Evolutionary conservation across 2,797 vertebrate species (phyloP).

Genomic region (Ctenopoma multispine): DNA sequence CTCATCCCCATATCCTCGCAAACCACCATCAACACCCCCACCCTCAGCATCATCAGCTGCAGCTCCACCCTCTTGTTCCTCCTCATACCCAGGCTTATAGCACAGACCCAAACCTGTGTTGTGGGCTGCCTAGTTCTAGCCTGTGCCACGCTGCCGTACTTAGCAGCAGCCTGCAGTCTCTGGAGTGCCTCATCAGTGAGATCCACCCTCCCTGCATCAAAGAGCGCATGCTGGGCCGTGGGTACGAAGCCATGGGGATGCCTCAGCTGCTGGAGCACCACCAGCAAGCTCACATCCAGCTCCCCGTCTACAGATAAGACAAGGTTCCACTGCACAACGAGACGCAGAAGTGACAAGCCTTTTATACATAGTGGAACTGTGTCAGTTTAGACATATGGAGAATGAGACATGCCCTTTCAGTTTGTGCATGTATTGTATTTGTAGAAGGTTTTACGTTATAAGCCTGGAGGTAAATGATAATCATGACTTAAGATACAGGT

Average conservation of each 20-base stretch:
- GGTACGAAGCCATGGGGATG: constrained; percentile 93
- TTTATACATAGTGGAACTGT: constrained; percentile 37
- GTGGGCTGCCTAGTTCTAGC: constrained; percentile 87
- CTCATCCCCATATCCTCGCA: constrained; percentile 70
- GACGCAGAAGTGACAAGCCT: constrained; percentile 35
- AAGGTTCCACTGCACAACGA: constrained; percentile 10
- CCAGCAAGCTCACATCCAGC: constrained; percentile 92
- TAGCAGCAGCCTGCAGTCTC: constrained; percentile 98
- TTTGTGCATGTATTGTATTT: constrained; percentile 75
- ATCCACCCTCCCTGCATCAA: constrained; percentile 99
- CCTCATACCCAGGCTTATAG: constrained; percentile 75
- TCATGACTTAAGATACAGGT: constrained; percentile 68
- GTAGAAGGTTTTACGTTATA: constrained; percentile 67
- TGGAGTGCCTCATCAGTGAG: constrained; percentile 99
- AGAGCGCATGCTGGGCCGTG: constrained; percentile 97
- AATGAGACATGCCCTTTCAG: constrained; percentile 72
- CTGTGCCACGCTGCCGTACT: constrained; percentile 93
- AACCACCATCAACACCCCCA: constrained; percentile 70
- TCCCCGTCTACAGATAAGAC: constrained; percentile 96
- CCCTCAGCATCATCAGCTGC: constrained; percentile 68
- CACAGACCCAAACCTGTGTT: constrained; percentile 83
- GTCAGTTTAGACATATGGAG: constrained; percentile 35
- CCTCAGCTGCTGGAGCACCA: constrained; percentile 91
- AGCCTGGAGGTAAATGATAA: constrained; percentile 72
- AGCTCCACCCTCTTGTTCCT: constrained; percentile 60